A percentile compares a stretch with the other conserved stretches of the same genome.
Evolutionary conservation across 2,113 vertebrate genomes (phyloP).

Genomic region (Chelonoidis abingdonii): DNA sequence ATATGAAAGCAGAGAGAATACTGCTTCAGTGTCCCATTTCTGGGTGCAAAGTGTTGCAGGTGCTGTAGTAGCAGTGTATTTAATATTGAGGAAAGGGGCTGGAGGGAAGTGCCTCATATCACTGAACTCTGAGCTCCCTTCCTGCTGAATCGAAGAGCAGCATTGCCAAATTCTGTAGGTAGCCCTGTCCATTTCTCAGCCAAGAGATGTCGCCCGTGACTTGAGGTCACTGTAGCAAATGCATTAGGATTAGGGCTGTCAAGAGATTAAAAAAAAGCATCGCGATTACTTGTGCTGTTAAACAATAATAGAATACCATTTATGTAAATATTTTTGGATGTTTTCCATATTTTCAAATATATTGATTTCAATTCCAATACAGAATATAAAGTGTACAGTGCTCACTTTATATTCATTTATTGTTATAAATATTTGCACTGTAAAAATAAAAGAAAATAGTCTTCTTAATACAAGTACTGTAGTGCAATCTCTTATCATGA

Average conservation of each 20-base stretch:
- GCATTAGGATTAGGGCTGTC: neutral
- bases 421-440: no score
- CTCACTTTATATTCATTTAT: no score
- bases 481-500: no score
- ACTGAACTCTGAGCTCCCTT: conserved; percentile 23
- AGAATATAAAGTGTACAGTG: no score
- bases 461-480: no score
- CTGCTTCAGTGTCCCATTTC: conserved; percentile 1
- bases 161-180: neutral
- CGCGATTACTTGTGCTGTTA: no score
- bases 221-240: conserved; percentile 10
- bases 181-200: neutral
- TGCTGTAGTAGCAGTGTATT: neutral
- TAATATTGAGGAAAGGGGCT: conserved; percentile 34
- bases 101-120: neutral
- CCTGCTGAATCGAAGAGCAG: neutral
- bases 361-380: no score
- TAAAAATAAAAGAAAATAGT: no score
- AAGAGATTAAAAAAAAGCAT: no score
- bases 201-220: conserved; percentile 30
- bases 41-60: conserved; percentile 2
- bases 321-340: no score
- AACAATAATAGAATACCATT: no score
- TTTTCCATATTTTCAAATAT: no score
- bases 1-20: neutral